Conservation (phyloP, 2,888 invertebrate genomes). For the Thyatira batis region DNA sequence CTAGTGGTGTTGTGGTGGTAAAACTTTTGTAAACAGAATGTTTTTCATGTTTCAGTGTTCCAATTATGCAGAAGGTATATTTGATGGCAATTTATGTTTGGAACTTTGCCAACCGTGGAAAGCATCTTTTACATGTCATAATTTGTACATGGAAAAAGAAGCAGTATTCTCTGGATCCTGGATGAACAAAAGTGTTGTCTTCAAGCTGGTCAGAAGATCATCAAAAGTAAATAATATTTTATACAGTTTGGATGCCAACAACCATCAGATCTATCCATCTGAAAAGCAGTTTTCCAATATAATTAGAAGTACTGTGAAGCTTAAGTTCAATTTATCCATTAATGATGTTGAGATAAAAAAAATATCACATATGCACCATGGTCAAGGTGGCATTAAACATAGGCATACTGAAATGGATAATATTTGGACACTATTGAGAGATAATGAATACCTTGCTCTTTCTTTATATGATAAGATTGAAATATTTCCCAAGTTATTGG, state of each 20-base stretch:
- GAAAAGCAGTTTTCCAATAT: slow-evolving; percentile 78
- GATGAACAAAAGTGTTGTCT: slow-evolving; percentile 81
- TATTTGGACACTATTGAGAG: slow-evolving; percentile 84
- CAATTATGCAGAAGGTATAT: slow-evolving; percentile 74
- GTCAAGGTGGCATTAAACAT: slow-evolving; percentile 53
- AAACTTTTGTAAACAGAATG: background rate
- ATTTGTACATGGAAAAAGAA: slow-evolving; percentile 83
- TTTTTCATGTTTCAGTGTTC: slow-evolving; percentile 76
- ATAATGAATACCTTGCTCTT: slow-evolving; percentile 85
- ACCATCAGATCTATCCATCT: slow-evolving; percentile 63
- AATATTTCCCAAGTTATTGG: slow-evolving; percentile 85
- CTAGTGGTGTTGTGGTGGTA: background rate
- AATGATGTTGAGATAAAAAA: slow-evolving; percentile 71
- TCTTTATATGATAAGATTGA: slow-evolving; percentile 82
- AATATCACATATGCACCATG: slow-evolving; percentile 67
- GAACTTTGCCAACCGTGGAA: slow-evolving; percentile 81
- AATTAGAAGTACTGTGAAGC: slow-evolving; percentile 74
- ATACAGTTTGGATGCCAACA: slow-evolving; percentile 57
- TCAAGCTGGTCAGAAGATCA: slow-evolving; percentile 74
- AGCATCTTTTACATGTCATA: slow-evolving; percentile 82
- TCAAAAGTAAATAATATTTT: slow-evolving; percentile 61
- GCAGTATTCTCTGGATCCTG: slow-evolving; percentile 83
- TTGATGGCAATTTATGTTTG: slow-evolving; percentile 84
- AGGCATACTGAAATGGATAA: slow-evolving; percentile 82
- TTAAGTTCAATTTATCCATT: slow-evolving; percentile 79